A percentile compares a stretch with the other conserved stretches of the same genome.
Evolutionary conservation across 2,888 invertebrate genomes (phyloP).

Genomic region (Microctonus hyperodae): DNA sequence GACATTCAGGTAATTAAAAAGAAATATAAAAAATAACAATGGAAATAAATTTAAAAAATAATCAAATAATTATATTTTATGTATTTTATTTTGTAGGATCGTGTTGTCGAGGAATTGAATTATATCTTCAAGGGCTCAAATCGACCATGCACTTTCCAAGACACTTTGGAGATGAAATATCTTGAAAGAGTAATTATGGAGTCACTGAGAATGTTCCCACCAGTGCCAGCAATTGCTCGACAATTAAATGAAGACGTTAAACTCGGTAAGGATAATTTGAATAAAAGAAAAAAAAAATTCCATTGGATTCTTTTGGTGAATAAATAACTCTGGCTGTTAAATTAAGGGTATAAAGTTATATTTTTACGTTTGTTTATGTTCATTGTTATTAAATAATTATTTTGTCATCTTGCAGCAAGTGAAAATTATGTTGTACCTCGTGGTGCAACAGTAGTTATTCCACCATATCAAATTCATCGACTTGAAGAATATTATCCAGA

Average conservation of each 20-base stretch:
- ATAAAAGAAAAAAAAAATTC: background rate
- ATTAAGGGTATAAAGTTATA: too few species aligned
- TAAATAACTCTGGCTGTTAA: too few species aligned
- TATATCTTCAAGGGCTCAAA: constrained; percentile 80
- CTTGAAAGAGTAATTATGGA: constrained; percentile 83
- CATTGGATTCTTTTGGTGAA: constrained; percentile 4
- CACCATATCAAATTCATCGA: constrained; percentile 75
- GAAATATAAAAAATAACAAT: background rate
- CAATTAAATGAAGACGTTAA: constrained; percentile 75
- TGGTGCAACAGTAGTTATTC: constrained; percentile 74
- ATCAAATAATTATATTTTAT: constrained; percentile 12
- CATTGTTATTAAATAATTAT: constrained; percentile 11
- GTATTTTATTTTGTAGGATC: constrained; percentile 61
- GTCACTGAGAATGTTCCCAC: constrained; percentile 80
- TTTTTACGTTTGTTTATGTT: background rate
- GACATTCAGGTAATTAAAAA: constrained; percentile 68
- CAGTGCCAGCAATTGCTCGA: constrained; percentile 80
- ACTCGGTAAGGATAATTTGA: constrained; percentile 65
- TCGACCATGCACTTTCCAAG: constrained; percentile 79
- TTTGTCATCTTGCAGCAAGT: constrained; percentile 65
- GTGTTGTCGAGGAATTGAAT: constrained; percentile 76
- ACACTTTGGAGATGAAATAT: constrained; percentile 87
- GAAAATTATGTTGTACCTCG: constrained; percentile 73
- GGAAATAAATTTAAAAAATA: background rate
- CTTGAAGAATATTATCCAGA: constrained; percentile 77